Evolutionary conservation across 2,797 vertebrate genomes (phyloP).

Genomic region (Perodicticus potto): DNA sequence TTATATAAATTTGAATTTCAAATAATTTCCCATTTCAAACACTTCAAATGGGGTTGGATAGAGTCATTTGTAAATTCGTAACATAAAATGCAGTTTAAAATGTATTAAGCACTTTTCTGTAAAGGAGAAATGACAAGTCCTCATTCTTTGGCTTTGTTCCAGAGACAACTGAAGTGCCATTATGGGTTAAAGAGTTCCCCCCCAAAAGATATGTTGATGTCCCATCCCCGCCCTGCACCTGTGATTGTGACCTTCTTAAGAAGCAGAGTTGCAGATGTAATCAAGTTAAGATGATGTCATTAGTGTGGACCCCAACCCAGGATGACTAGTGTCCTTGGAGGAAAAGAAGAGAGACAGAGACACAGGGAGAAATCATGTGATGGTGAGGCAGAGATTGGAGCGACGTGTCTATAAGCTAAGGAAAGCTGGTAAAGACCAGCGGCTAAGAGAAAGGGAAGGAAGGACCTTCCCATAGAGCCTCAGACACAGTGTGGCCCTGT

Average conservation of each 20-base stretch:
- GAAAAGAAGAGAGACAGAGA: neutral
- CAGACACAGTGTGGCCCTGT: rapidly evolving
- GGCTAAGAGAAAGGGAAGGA: neutral
- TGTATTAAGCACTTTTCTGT: neutral
- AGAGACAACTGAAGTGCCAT: neutral
- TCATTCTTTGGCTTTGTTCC: neutral
- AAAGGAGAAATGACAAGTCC: neutral
- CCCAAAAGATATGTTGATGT: neutral
- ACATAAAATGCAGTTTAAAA: neutral
- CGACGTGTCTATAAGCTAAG: no score
- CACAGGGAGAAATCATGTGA: neutral
- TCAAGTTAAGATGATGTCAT: neutral
- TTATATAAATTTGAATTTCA: conserved; percentile 59
- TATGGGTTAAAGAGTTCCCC: neutral
- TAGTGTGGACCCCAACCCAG: rapidly evolving
- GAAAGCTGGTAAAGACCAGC: neutral
- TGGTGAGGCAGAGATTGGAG: rapidly evolving
- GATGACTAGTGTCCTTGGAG: no score
- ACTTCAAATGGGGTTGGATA: neutral
- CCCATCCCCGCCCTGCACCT: rapidly evolving
- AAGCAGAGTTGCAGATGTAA: neutral
- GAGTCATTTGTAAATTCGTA: neutral
- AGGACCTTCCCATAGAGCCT: neutral
- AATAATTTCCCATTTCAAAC: conserved; percentile 17
- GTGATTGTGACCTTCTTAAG: neutral